These are phyloP conservation scores for Drosophila triauraria DNA, from an alignment of 1,140 invertebrate genomes.

Conservation along the genomic window DNA sequence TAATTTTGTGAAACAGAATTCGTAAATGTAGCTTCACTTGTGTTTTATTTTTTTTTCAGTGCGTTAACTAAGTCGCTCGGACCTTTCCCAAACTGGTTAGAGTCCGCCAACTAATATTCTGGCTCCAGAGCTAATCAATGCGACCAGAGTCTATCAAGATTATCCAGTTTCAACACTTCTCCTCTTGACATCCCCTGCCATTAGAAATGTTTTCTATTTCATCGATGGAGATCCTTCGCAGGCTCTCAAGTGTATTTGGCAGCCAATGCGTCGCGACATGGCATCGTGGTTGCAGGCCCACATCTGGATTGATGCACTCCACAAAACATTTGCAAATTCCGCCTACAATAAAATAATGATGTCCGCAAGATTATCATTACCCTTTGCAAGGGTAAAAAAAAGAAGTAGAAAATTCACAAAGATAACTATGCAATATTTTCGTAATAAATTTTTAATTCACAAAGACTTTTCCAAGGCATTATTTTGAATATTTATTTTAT, in stretches of 20 bases:
- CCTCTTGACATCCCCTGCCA: slow-evolving; percentile 4
- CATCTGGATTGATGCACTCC: slow-evolving; percentile 20
- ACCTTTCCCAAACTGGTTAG: slow-evolving; percentile 14
- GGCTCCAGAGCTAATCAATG: slow-evolving; percentile 32
- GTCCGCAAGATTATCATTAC: neutral
- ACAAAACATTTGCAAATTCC: neutral
- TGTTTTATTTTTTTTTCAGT: slow-evolving; percentile 6
- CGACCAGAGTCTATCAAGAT: slow-evolving; percentile 36
- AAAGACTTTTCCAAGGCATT: no score
- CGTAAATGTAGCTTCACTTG: neutral
- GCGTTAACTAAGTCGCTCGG: neutral
- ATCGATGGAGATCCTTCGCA: slow-evolving; percentile 33
- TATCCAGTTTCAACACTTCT: slow-evolving; percentile 43
- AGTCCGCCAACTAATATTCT: slow-evolving; percentile 34
- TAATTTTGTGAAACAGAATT: no score
- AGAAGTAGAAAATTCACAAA: no score
- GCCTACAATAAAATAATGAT: neutral
- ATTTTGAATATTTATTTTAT: neutral
- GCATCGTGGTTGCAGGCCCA: slow-evolving; percentile 3
- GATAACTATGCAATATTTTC: no score
- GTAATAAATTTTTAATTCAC: no score
- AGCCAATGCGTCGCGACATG: slow-evolving; percentile 41
- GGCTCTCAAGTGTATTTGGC: slow-evolving; percentile 39
- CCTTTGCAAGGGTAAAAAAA: no score
- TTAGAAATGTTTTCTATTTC: slow-evolving; percentile 50